Evolutionary conservation across 1,140 invertebrate species (phyloP).

Genomic region (Amyelois transitella): DNA sequence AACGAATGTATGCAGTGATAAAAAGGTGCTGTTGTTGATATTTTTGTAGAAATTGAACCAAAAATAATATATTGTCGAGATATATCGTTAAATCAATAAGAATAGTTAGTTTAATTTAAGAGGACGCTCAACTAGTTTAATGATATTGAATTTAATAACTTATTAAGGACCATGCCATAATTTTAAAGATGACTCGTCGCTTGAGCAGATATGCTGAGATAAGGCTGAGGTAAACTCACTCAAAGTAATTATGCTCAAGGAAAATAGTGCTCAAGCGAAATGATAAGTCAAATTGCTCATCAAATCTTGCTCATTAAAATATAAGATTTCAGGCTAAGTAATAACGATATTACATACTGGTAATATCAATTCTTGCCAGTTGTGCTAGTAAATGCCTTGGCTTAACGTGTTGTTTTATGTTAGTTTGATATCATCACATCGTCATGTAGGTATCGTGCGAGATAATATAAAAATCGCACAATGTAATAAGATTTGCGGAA

Average conservation of each 20-base stretch:
- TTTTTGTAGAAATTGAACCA: conserved; percentile 53
- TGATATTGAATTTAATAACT: conserved; percentile 17
- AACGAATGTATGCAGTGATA: conserved; percentile 48
- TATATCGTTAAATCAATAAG: conserved; percentile 19
- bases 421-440: background rate
- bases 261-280: background rate
- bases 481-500: no score
- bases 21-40: conserved; percentile 47
- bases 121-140: conserved; percentile 59
- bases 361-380: background rate
- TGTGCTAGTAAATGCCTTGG: background rate
- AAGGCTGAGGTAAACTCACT: background rate
- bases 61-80: conserved; percentile 44
- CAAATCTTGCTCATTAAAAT: background rate
- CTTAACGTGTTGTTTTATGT: background rate
- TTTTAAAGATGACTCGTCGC: conserved; percentile 18
- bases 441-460: no score
- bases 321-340: background rate
- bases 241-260: background rate
- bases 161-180: conserved; percentile 38
- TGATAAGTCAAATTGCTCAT: background rate
- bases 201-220: background rate
- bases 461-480: no score
- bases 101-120: conserved; percentile 31
- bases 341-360: background rate